A percentile compares a stretch with the other conserved stretches of the same genome.
These are phyloP conservation scores for Leptinotarsa rubiginosa DNA, from an alignment of 2,888 invertebrate genomes.

Conservation along the genomic window DNA sequence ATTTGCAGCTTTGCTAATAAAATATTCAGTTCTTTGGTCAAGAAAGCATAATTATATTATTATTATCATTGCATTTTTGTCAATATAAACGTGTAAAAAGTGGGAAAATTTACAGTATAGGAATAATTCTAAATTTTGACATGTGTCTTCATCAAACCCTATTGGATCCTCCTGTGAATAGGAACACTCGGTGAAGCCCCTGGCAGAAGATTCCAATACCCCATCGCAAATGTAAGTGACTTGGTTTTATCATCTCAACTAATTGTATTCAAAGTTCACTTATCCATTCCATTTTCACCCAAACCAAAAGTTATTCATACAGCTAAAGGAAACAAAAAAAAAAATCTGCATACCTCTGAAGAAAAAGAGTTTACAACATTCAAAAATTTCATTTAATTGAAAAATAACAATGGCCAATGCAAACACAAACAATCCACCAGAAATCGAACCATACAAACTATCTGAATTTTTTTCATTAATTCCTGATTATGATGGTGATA, in stretches of 20 bases:
- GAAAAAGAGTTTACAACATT: not conserved
- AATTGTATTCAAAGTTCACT: not conserved
- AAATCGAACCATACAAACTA: not conserved
- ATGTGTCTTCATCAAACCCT: not conserved
- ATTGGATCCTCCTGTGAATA: not conserved
- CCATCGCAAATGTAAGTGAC: not conserved
- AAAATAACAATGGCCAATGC: not conserved
- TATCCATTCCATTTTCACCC: not conserved
- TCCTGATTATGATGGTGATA: no score
- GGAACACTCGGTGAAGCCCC: slow-evolving; percentile 2
- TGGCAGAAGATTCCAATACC: not conserved
- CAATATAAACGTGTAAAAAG: no score
- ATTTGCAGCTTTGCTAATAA: no score
- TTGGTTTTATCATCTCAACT: not conserved
- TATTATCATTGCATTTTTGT: no score
- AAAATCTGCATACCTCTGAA: not conserved
- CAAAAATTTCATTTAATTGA: no score
- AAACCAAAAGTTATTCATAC: not conserved
- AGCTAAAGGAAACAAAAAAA: not conserved
- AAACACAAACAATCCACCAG: not conserved
- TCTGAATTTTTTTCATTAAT: slow-evolving; percentile 2
- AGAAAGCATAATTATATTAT: no score
- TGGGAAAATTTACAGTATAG: no score
- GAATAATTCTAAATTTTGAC: no score
- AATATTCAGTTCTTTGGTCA: no score